These are phyloP conservation scores for Slavum lentiscoides DNA, from an alignment of 2,888 invertebrate species.

Conservation along the genomic window DNA sequence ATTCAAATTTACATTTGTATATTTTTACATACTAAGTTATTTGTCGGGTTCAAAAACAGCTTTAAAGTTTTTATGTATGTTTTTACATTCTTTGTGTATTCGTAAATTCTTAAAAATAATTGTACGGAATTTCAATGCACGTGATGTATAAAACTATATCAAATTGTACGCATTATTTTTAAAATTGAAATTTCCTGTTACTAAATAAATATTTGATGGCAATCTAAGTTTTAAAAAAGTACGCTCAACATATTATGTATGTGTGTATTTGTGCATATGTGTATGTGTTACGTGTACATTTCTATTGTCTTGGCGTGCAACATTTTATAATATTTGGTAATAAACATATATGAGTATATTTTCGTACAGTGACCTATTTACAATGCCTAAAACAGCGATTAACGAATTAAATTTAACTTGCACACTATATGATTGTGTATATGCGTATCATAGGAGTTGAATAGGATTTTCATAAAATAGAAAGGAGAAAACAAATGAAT, in stretches of 20 bases:
- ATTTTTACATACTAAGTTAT: constrained; percentile 17
- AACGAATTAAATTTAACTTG: too few species aligned
- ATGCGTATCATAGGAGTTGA: not conserved
- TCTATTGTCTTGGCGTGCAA: too few species aligned
- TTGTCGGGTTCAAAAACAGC: not conserved
- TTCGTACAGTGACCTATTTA: too few species aligned
- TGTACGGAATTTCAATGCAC: not conserved
- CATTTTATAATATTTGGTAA: too few species aligned
- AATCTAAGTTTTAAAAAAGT: not conserved
- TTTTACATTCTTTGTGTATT: not conserved
- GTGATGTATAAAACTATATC: not conserved
- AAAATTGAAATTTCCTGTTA: not conserved
- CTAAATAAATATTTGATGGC: not conserved
- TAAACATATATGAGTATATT: too few species aligned
- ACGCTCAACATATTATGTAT: too few species aligned
- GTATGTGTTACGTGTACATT: too few species aligned
- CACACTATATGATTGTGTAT: not conserved
- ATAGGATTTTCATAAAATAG: not conserved
- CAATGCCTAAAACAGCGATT: too few species aligned
- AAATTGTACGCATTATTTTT: not conserved
- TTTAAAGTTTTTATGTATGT: not conserved
- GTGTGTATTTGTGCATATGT: too few species aligned
- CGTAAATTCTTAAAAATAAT: not conserved
- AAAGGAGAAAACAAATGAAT: not conserved
- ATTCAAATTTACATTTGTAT: not conserved